phyloP scores from a whole-genome alignment of 2,113 vertebrate species.

The Aplodontia rufa region DNA sequence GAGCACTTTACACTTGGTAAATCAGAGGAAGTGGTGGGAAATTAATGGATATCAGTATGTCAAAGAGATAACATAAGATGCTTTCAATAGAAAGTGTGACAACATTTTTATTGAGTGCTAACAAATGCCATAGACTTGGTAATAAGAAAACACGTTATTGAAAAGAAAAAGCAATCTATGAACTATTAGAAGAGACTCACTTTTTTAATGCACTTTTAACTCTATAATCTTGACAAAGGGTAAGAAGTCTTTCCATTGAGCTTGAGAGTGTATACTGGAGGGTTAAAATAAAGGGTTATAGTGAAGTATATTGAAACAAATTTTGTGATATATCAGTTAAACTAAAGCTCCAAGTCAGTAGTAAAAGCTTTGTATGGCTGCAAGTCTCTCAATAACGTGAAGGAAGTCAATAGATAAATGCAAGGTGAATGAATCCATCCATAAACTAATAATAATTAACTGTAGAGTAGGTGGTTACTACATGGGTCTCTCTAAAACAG shows the following conservation, averaged over 20 bases:
- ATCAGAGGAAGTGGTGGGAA: neutral
- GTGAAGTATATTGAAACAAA: neutral
- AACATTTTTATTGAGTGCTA: conserved; percentile 21
- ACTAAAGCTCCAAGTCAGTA: neutral
- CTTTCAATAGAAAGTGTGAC: neutral
- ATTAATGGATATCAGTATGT: neutral
- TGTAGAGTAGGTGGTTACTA: neutral
- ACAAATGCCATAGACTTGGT: neutral
- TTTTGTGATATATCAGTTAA: conserved; percentile 35
- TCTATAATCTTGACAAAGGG: neutral
- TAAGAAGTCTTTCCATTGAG: neutral
- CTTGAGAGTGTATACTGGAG: neutral
- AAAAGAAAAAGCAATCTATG: neutral
- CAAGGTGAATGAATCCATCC: neutral
- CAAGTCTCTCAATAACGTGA: neutral
- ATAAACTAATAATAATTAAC: neutral
- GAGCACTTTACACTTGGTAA: neutral
- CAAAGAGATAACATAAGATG: neutral
- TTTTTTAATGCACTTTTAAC: neutral
- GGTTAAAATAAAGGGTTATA: neutral
- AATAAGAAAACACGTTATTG: conserved; percentile 30
- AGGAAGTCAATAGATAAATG: neutral
- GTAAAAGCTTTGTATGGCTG: neutral
- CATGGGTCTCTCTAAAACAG: neutral
- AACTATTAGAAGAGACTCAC: neutral